A percentile compares a stretch with the other conserved stretches of the same genome.
Conservation (phyloP, 2,113 vertebrate species). For the Pionites leucogaster region DNA sequence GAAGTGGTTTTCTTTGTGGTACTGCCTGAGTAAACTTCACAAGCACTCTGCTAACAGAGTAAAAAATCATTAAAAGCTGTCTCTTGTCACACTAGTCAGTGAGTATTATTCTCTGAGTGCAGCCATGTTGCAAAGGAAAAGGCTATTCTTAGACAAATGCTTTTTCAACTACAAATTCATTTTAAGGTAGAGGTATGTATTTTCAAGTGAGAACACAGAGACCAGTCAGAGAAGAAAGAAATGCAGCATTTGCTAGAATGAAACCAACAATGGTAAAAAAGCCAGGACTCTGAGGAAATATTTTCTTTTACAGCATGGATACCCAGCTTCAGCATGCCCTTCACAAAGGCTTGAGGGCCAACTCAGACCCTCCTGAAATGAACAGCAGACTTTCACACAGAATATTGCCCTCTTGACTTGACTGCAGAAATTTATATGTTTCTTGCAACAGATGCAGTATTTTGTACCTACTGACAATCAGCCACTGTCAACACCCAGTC, state of each 20-base stretch:
- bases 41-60: slow-evolving; percentile 7
- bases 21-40: not conserved
- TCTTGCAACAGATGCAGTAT: not conserved
- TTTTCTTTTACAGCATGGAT: not conserved
- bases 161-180: not conserved
- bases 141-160: not conserved
- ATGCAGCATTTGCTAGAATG: not conserved
- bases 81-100: not conserved
- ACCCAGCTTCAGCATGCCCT: not conserved
- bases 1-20: slow-evolving; percentile 1
- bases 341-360: not conserved
- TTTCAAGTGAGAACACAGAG: not conserved
- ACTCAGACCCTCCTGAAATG: not conserved
- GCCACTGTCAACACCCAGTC: not conserved
- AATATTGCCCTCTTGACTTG: not conserved
- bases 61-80: slow-evolving; percentile 2
- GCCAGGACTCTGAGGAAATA: not conserved
- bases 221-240: not conserved
- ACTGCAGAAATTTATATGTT: not conserved
- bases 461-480: not conserved
- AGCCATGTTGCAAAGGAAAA: not conserved
- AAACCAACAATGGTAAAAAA: not conserved
- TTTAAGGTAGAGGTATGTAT: not conserved
- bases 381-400: not conserved
- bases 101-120: not conserved